Base-by-base conservation (phyloP, 1,140 invertebrate genomes). In the Wasmannia auropunctata region DNA sequence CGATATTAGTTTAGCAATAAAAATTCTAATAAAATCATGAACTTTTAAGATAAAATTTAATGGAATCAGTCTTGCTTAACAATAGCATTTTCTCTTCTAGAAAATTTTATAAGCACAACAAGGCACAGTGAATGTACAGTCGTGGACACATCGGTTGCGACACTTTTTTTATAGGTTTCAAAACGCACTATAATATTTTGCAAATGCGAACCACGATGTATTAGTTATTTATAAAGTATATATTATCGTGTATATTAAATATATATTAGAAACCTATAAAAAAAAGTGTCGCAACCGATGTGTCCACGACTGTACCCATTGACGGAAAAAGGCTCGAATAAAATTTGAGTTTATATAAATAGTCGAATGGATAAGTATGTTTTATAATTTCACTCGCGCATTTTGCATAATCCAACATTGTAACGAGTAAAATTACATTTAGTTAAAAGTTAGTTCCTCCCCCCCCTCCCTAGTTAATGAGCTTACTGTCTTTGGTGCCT, bases 401-500 rank as follows among this genome's bases (percentile, higher is more conserved):
- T 40, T 62, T 67, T 49, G 63, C 63, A 80, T 80, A 80, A 80
- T 80, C 63, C 77, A 40, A 37, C 63, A 28, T 40, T 28, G 2
- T 67, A 80, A 80, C 77, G 6, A 80, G 31, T 80, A 80, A 80
- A 80, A 80, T 80, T 69, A 69, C 11, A 40, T 80, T 80, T 60
- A 58, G 79, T 72, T 74, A 74, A 83, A 83, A 83, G 65, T 83
- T 83, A 60, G 54, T 83, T 43, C 37, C 14, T 8, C 25, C n/a
- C 34, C n/a, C n/a, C n/a, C n/a, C n/a, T n/a, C n/a, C n/a, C n/a
- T n/a, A n/a, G 75, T 80, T 74, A 83, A 83, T 83, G 67, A 83
- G 79, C 67, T 83, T 83, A 83, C 79, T 72, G 51, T 74, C 79
- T 83, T 83, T 72, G 34, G 46, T 56, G 79, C 67, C 28, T n/a